phyloP scores from a whole-genome alignment of 2,888 invertebrate species.

The Rhingia campestris region DNA sequence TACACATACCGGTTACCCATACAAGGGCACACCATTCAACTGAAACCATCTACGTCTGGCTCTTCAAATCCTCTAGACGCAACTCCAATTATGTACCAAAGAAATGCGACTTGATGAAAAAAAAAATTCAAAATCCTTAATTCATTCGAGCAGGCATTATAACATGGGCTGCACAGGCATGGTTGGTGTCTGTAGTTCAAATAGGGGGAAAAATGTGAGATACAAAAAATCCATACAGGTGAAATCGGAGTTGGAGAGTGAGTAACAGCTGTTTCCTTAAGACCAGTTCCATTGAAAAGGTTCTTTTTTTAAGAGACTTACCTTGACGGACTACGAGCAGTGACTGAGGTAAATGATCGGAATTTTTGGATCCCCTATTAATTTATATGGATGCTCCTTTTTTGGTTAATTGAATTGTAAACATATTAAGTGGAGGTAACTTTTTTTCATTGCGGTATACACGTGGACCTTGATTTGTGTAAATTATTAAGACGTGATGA shows the following conservation, averaged over 20 bases:
- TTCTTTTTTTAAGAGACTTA: constrained; percentile 18
- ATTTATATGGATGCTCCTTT: not conserved
- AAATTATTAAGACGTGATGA: too few relatives aligned
- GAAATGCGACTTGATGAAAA: constrained; percentile 5
- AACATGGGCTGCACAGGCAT: too few relatives aligned
- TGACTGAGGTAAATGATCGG: not conserved
- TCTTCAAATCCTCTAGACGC: constrained; percentile 44
- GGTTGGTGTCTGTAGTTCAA: not conserved
- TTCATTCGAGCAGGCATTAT: constrained; percentile 55
- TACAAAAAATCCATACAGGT: constrained; percentile 30
- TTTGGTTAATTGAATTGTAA: constrained; percentile 4
- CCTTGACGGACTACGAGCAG: constrained; percentile 7
- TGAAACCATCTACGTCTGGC: constrained; percentile 56
- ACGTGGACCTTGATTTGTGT: too few relatives aligned
- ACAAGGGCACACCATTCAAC: constrained; percentile 43
- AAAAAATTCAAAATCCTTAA: constrained; percentile 52
- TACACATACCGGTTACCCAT: constrained; percentile 45
- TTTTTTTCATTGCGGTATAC: too few relatives aligned
- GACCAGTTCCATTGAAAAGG: constrained; percentile 33
- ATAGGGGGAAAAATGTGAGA: not conserved
- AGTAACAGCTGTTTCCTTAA: constrained; percentile 66
- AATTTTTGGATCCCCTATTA: not conserved
- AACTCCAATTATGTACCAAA: constrained; percentile 58
- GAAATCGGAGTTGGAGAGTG: constrained; percentile 53
- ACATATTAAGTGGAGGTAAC: not conserved